phyloP scores from a whole-genome alignment of 2,113 vertebrate genomes.

The Poicephalus gulielmi region DNA sequence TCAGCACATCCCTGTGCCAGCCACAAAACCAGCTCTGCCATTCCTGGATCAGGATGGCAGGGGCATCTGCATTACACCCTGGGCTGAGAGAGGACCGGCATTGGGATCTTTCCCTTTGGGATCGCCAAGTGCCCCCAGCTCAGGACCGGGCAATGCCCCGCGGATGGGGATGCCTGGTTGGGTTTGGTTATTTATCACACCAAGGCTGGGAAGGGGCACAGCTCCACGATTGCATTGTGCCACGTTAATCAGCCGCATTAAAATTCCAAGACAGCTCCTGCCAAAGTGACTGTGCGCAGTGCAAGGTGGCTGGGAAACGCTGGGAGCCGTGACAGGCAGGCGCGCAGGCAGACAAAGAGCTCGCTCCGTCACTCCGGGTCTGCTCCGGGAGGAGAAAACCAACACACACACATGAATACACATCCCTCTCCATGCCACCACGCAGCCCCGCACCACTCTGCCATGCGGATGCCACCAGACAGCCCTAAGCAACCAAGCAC shows the following conservation, averaged over 20 bases:
- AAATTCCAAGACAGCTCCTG: constrained; percentile 68
- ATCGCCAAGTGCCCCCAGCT: not conserved
- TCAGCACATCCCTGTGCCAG: fast-evolving
- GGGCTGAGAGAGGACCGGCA: not conserved
- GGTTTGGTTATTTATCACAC: constrained; percentile 3
- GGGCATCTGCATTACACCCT: not conserved
- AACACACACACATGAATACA: not conserved
- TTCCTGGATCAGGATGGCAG: not conserved
- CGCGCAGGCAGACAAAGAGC: constrained; percentile 58
- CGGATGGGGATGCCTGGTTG: not conserved
- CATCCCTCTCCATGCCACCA: fast-evolving
- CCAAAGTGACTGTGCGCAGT: constrained; percentile 53
- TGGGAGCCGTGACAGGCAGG: constrained; percentile 48
- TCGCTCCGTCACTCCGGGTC: constrained; percentile 35
- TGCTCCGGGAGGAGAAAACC: constrained; percentile 35
- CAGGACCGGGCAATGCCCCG: fast-evolving
- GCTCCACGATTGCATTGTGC: not conserved
- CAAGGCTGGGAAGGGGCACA: not conserved
- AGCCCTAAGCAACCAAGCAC: not conserved
- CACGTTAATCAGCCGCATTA: constrained; percentile 52
- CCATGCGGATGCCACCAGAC: fast-evolving
- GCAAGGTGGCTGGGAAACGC: constrained; percentile 64
- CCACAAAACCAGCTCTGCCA: not conserved
- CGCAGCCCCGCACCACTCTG: not conserved
- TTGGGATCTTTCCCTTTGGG: not conserved